Percentiles rank a stretch among this genome's conserved stretches.
Conservation (phyloP, 35 echinoderm and acorn worm genomes). For the Strongylocentrotus purpuratus region DNA sequence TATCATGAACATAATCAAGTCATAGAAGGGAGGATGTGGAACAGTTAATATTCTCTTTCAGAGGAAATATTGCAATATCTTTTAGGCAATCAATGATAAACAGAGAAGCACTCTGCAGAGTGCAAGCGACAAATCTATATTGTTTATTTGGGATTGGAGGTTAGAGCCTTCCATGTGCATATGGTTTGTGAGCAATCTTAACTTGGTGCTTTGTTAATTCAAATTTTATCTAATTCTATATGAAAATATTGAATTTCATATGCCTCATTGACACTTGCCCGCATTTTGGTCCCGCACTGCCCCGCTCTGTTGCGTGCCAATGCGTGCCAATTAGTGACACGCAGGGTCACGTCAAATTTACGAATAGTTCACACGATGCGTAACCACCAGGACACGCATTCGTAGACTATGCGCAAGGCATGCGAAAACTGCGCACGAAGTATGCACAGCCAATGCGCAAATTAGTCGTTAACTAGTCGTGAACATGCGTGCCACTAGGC, state of each 20-base stretch:
- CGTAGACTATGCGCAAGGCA: too few relatives aligned
- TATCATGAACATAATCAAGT: not conserved
- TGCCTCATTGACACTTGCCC: too few relatives aligned
- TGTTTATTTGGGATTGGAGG: not conserved
- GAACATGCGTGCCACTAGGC: too few relatives aligned
- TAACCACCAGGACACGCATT: too few relatives aligned
- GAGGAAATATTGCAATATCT: not conserved
- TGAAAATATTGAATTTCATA: not conserved
- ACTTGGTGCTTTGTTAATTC: not conserved
- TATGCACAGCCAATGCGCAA: too few relatives aligned
- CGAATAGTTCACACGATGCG: too few relatives aligned
- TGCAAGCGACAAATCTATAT: not conserved
- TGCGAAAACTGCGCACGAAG: too few relatives aligned
- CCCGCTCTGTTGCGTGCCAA: too few relatives aligned
- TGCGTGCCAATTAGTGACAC: too few relatives aligned
- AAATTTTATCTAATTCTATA: not conserved
- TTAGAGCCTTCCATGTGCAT: not conserved
- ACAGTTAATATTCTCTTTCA: not conserved
- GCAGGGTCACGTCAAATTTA: too few relatives aligned
- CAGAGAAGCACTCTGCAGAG: not conserved
- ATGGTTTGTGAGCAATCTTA: slow-evolving; percentile 1
- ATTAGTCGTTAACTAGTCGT: too few relatives aligned
- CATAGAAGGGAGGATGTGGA: not conserved
- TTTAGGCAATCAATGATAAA: not conserved
- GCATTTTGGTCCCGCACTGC: too few relatives aligned